Evolutionary conservation across 2,888 invertebrate species (phyloP), one percentile per base, ranked within the genome.

Genomic region (Machimus rusticus): DNA sequence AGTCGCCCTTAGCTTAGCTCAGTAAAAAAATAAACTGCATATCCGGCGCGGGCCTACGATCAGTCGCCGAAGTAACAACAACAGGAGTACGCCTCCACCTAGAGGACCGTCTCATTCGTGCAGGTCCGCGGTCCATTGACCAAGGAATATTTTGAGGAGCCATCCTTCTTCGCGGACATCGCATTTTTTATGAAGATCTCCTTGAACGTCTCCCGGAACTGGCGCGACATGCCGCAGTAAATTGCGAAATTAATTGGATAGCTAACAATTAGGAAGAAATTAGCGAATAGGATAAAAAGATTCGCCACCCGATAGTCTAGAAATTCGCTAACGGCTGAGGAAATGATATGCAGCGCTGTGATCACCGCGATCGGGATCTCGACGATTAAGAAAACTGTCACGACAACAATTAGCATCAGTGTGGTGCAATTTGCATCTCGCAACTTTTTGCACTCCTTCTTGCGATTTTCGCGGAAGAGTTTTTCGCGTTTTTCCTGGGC

Each of bases 241-340:
- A 98, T 98, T 88, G 98, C 98, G 91, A 99, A 98, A 92, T 98
- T 98, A 87, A 98, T 96, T 14, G 98, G 98, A 93, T 98, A 98
- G 78, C 97, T 97, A 57, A 98, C 94, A 88, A 98, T 96, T 88
- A 99, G 97, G 92, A 97, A 96, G 93, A 98, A 98, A 93, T 98
- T 98, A 14, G 97, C 97, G 91, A 97, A 95, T 88, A 96, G 92
- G 87, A 97, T 96, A 89, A 97, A 94, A 31, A 96, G 94, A 91
- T 96, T 96, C 19, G 96, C 96, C 85, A 96, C 95, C 89, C 95
- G 94, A 90, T 97, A 97, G 92, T 97, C 95, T 78, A 97, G 92
- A 89, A 96, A 95, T 90, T 96, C 95, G 14, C 94, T 95, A 77
- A 96, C 94, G 28, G 95, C 94, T 90, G 95, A 96, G 43, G 96